Conservation (phyloP, 2,797 vertebrate species). For the Gymnothorax reevesii region DNA sequence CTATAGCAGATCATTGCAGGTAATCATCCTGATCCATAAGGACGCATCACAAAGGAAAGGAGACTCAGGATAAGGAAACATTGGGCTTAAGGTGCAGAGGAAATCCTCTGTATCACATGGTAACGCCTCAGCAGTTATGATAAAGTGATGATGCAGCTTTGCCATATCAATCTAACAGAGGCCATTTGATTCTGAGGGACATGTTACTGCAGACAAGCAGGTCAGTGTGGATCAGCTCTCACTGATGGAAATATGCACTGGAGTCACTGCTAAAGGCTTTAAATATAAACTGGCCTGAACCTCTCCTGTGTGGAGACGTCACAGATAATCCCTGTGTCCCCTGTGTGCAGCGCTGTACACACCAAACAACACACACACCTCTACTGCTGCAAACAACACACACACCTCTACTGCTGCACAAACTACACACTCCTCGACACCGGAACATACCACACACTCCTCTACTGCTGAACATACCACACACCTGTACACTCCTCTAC, state of each 20-base stretch:
- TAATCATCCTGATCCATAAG: not conserved
- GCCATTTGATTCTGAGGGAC: not conserved
- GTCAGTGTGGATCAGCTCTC: constrained; percentile 6
- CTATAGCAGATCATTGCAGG: not conserved
- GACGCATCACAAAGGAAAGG: not conserved
- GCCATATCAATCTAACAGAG: not conserved
- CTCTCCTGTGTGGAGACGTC: constrained; percentile 13
- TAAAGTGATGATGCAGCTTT: not conserved
- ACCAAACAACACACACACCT: not conserved
- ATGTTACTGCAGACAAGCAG: not conserved
- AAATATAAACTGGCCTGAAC: constrained; percentile 26
- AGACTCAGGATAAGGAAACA: not conserved
- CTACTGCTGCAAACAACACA: too few relatives aligned
- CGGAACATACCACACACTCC: too few relatives aligned
- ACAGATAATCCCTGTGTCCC: constrained; percentile 30
- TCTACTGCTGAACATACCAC: too few relatives aligned
- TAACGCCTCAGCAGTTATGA: not conserved
- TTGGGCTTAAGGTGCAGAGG: not conserved
- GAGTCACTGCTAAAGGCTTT: constrained; percentile 10
- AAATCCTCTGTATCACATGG: not conserved
- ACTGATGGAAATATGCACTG: constrained; percentile 10
- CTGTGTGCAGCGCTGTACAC: not conserved
- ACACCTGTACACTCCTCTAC: too few relatives aligned
- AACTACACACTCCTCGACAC: too few relatives aligned
- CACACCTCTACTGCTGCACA: not conserved